Base-by-base conservation (phyloP, 2,888 invertebrate species). In the Thecocarcelia acutangulata region DNA sequence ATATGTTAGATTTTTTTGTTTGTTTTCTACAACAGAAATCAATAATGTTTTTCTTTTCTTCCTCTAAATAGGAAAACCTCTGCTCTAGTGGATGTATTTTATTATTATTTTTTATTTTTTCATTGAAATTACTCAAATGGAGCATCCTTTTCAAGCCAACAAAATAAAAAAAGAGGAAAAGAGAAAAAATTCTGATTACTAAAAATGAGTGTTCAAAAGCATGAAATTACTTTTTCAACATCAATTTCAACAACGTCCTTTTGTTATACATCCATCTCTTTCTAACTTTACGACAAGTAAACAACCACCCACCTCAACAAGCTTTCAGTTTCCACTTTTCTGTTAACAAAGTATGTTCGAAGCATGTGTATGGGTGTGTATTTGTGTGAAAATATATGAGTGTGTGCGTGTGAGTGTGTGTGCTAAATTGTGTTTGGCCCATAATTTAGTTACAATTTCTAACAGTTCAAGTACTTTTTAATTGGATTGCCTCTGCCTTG, bases 391-490 rank as follows among this genome's bases (percentile, higher is more conserved):
- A n/a, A n/a, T n/a, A n/a, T n/a, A n/a, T n/a, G n/a, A n/a, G n/a
- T n/a, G n/a, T n/a, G n/a, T 61, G 42, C 40, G 1, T 42, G 40
- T 70, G 24, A 21, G n/a, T 56, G 61, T 42, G 12, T 59, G 58
- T 64, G 42, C 42, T 40, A 6, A 17, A 17, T 28, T 66, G 77
- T 74, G 61, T 82, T 42, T 69, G 78, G 73, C 70, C 70, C 70
- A 74, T 72, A 82, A 82, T 82, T 82, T 66, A 82, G 70, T 68
- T 78, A 69, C 78, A 64, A 28, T 83, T 80, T 83, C 70, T 77
- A 85, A 80, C 81, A 83, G 84, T 84, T 85, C 85, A 85, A 85
- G 85, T 85, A 85, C 83, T 85, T 84, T 85, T 85, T 85, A 85
- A 85, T 85, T 85, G 85, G 83, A 83, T 80, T 83, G 83, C 75